Evolutionary conservation across 2,888 invertebrate genomes (phyloP).

Genomic region (Dusona sp.): DNA sequence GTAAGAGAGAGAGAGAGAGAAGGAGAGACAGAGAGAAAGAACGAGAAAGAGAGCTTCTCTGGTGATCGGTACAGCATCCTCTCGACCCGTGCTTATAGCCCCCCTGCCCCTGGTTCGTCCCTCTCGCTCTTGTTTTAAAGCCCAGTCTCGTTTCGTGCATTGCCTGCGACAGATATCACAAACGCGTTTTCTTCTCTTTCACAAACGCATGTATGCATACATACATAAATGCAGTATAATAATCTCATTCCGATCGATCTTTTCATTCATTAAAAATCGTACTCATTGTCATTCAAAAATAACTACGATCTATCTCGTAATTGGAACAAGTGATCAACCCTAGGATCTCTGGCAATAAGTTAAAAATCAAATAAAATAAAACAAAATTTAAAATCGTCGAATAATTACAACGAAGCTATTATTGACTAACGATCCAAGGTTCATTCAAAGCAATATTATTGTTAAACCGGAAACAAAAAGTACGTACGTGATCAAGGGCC

Average conservation of each 20-base stretch:
- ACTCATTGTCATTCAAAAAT: slow-evolving; percentile 12
- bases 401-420: not conserved
- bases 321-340: slow-evolving; percentile 35
- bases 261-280: slow-evolving; percentile 36
- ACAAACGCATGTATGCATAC: not conserved
- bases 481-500: slow-evolving; percentile 25
- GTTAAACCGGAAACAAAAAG: slow-evolving; percentile 50
- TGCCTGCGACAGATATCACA: slow-evolving; percentile 78
- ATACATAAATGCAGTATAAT: not conserved
- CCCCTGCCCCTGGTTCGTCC: slow-evolving; percentile 52
- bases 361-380: slow-evolving; percentile 16
- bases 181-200: slow-evolving; percentile 65
- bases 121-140: slow-evolving; percentile 68
- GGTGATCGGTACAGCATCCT: slow-evolving; percentile 61
- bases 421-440: slow-evolving; percentile 17
- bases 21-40: slow-evolving; percentile 29
- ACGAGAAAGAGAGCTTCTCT: slow-evolving; percentile 32
- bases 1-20: slow-evolving; percentile 27
- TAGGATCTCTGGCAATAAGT: not conserved
- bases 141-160: slow-evolving; percentile 78
- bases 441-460: slow-evolving; percentile 1
- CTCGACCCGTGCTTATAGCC: slow-evolving; percentile 41
- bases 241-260: slow-evolving; percentile 1
- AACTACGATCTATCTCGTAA: slow-evolving; percentile 28
- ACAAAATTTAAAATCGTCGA: not conserved